Base-by-base conservation (phyloP, 2,113 vertebrate genomes). In the Herpetotheres cachinnans region DNA sequence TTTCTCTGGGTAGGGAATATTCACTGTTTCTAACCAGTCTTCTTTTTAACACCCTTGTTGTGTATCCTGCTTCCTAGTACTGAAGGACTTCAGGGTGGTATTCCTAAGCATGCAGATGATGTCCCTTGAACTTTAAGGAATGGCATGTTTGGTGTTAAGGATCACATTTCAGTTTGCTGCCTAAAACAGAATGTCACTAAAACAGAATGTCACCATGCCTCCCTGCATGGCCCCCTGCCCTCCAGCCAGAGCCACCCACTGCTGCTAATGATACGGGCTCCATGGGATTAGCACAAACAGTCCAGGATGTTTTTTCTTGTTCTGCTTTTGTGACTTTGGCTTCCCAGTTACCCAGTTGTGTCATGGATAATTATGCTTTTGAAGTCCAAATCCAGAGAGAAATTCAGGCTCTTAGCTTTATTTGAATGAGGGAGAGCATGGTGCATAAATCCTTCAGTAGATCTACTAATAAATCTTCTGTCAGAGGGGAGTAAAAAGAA, bases 81-180 rank as follows among this genome's bases (percentile, higher is more conserved):
- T 38, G 70, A 76, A 76, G 69, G 69, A 65, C 84, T 76, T 62
- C 63, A 34, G 82, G 29, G 40, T 58, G 58, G 13, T 69, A 21
- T 93, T 94, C 89, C 61, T 52, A n/a, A 84, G 79, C 58, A 44
- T 9, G 47, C 6, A 5, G 44, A 56, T 71, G 87, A 46, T 76
- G 32, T 93, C 73, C 70, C 74, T 73, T 93, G 95, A 91, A 73
- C 93, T 90, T 82, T 63, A 62, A 96, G 73, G 79, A 69, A 58
- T 29, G 82, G 65, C 0, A 4, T 92, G 65, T 20, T 91, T 92
- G 89, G 85, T 58, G 20, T 89, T 91, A 79, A 65, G 71, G 86
- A 93, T 95, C 92, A 76, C 84, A 46, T 96, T 96, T 96, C 96
- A 80, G 63, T 84, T 77, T 59, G 80, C 77, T 95, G 79, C 81